Conservation (phyloP, 1,140 invertebrate species). For the Limonius californicus region DNA sequence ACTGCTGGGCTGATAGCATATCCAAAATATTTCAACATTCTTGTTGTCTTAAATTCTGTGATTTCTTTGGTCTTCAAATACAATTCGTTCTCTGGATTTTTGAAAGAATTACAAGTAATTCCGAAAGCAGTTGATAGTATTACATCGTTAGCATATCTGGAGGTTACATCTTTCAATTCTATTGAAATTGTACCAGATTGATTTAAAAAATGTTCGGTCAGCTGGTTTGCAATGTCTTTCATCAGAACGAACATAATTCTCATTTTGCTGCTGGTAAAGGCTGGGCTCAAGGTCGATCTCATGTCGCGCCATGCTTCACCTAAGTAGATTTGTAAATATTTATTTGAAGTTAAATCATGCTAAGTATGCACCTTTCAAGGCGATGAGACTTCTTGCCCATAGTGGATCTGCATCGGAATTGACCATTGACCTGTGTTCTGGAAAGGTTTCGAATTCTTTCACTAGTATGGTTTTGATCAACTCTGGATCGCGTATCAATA, state of each 20-base stretch:
- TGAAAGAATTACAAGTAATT: neutral
- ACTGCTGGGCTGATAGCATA: neutral
- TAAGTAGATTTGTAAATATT: slow-evolving; percentile 15
- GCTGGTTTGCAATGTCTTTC: slow-evolving; percentile 37
- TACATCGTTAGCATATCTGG: slow-evolving; percentile 54
- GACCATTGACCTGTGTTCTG: neutral
- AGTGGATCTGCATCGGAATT: neutral
- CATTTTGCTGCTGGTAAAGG: slow-evolving; percentile 50
- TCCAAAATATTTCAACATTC: neutral
- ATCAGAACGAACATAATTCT: slow-evolving; percentile 45
- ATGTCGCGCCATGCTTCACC: slow-evolving; percentile 47
- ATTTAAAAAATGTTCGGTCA: slow-evolving; percentile 27
- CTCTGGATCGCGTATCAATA: slow-evolving; percentile 2
- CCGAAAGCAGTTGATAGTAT: slow-evolving; percentile 53
- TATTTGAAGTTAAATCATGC: neutral
- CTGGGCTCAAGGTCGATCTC: slow-evolving; percentile 44
- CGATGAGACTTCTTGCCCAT: slow-evolving; percentile 48
- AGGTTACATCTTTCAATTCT: slow-evolving; percentile 42
- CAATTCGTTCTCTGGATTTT: slow-evolving; percentile 25
- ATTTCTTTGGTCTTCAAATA: slow-evolving; percentile 24
- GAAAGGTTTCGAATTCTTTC: neutral
- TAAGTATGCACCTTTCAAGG: slow-evolving; percentile 47
- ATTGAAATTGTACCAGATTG: slow-evolving; percentile 22
- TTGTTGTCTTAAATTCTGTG: neutral
- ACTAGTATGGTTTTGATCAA: neutral